Conservation (phyloP, 1,140 invertebrate genomes). For the Heliconius eleuchia region DNA sequence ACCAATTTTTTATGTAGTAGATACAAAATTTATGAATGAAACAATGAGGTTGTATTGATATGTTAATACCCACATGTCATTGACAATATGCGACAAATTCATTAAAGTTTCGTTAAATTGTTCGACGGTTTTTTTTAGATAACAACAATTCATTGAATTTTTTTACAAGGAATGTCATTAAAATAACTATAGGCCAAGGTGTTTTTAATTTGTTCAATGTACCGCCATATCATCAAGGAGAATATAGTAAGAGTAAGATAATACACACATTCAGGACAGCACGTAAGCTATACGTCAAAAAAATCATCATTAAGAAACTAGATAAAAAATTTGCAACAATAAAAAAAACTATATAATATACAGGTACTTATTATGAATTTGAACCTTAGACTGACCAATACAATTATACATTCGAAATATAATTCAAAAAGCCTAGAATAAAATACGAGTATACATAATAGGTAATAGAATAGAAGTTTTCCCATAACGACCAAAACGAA, state of each 20-base stretch:
- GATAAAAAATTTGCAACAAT: too few relatives aligned
- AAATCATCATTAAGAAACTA: too few relatives aligned
- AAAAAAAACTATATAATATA: too few relatives aligned
- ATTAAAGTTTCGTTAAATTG: background rate
- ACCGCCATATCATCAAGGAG: background rate
- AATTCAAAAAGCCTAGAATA: slow-evolving; percentile 19
- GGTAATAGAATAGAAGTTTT: slow-evolving; percentile 8
- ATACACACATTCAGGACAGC: background rate
- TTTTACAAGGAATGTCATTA: slow-evolving; percentile 1
- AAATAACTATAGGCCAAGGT: background rate
- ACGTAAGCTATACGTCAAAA: too few relatives aligned
- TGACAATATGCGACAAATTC: slow-evolving; percentile 5
- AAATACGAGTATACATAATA: slow-evolving; percentile 5
- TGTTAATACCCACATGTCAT: slow-evolving; percentile 2
- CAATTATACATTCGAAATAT: background rate
- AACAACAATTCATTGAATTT: background rate
- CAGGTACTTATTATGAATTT: too few relatives aligned
- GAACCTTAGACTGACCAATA: background rate
- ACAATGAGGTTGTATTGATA: slow-evolving; percentile 2
- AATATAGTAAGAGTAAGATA: background rate
- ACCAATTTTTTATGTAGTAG: background rate
- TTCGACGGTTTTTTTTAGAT: background rate
- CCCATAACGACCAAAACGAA: background rate
- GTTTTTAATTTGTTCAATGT: background rate
- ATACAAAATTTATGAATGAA: background rate